Evolutionary conservation across 2,888 invertebrate genomes (phyloP).

Genomic region (Lasioglossum morio): DNA sequence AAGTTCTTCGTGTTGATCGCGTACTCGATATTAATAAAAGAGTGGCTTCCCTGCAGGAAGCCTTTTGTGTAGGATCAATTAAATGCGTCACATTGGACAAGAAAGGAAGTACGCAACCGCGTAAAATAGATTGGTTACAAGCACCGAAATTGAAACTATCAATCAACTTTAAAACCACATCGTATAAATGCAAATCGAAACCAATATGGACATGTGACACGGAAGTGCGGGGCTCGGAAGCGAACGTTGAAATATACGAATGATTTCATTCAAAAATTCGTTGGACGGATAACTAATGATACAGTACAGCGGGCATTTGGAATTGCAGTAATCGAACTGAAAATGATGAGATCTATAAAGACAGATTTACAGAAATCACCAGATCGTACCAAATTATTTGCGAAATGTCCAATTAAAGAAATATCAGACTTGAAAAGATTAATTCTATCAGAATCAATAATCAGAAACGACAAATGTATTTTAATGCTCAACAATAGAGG

Average conservation of each 20-base stretch:
- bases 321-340: not conserved
- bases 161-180: conserved; percentile 12
- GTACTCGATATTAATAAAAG: not conserved
- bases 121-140: conserved; percentile 10
- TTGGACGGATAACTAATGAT: not conserved
- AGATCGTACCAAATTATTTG: not conserved
- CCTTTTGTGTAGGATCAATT: not conserved
- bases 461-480: not conserved
- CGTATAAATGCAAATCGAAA: conserved; percentile 8
- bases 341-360: not conserved
- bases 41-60: too few relatives aligned
- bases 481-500: not conserved
- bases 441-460: not conserved
- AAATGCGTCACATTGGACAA: not conserved
- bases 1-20: not conserved
- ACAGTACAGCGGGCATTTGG: not conserved
- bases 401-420: not conserved
- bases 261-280: not conserved
- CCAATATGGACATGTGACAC: not conserved
- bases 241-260: not conserved
- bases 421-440: not conserved
- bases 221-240: not conserved
- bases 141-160: conserved; percentile 9
- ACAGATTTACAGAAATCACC: not conserved
- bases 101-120: not conserved